Evolutionary conservation across 30 jellyfish, hydroid and myxozoan genomes (phyloP).

Genomic region (Hydractinia symbiolongicarpus): DNA sequence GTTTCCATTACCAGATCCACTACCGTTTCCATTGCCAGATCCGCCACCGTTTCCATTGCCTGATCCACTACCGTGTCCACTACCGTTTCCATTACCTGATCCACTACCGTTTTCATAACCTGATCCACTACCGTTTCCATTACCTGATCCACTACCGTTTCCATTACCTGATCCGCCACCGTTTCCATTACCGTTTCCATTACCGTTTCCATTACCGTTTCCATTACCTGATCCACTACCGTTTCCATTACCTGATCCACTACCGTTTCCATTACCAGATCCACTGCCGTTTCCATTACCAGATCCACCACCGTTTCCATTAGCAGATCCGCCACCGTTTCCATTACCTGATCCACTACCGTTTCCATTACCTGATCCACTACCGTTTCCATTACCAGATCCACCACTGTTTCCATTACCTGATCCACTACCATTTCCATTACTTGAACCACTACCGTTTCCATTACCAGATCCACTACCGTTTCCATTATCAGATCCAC

Average conservation of each 20-base stretch:
- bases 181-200: neutral
- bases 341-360: neutral
- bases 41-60: neutral
- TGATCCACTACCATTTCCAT: too few relatives aligned
- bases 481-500: neutral
- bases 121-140: neutral
- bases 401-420: neutral
- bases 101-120: neutral
- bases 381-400: neutral
- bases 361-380: too few relatives aligned
- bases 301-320: neutral
- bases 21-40: neutral
- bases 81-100: neutral
- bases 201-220: neutral
- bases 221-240: neutral
- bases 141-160: neutral
- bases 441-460: too few relatives aligned
- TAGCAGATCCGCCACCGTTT: neutral
- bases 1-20: neutral
- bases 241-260: neutral
- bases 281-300: neutral
- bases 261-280: neutral
- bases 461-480: too few relatives aligned
- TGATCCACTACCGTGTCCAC: neutral
- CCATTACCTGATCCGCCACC: neutral